A percentile compares a stretch with the other conserved stretches of the same genome.
Evolutionary conservation across 2,888 invertebrate species (phyloP).

Genomic region (Chalcosyrphus nemorum): DNA sequence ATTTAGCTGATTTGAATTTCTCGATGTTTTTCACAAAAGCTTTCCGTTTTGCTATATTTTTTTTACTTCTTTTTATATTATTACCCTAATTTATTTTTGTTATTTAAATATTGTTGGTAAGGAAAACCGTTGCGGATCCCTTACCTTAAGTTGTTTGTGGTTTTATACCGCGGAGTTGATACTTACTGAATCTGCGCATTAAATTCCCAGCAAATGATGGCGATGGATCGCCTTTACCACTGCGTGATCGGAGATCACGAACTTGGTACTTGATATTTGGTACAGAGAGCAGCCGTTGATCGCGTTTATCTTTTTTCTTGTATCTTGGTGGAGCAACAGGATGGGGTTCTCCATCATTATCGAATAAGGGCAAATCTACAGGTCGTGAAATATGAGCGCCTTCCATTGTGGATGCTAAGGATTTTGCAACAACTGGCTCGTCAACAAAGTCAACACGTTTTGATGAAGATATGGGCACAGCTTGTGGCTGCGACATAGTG

Average conservation of each 20-base stretch:
- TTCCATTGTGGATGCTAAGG: slow-evolving; percentile 76
- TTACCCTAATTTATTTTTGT: slow-evolving; percentile 28
- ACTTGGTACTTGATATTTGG: slow-evolving; percentile 88
- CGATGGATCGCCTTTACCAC: slow-evolving; percentile 80
- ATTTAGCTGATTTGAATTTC: slow-evolving; percentile 30
- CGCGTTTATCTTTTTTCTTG: slow-evolving; percentile 84
- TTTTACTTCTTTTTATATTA: slow-evolving; percentile 20
- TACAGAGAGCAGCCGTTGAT: slow-evolving; percentile 89
- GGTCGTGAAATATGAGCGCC: slow-evolving; percentile 83
- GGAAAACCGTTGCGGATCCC: slow-evolving; percentile 14
- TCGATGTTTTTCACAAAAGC: slow-evolving; percentile 67
- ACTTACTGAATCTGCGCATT: slow-evolving; percentile 95
- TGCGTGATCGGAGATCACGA: slow-evolving; percentile 79
- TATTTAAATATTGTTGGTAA: background rate
- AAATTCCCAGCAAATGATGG: slow-evolving; percentile 88
- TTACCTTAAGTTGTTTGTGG: slow-evolving; percentile 17
- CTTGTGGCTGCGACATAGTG: slow-evolving; percentile 76
- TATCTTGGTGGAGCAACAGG: slow-evolving; percentile 84
- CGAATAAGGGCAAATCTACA: slow-evolving; percentile 85
- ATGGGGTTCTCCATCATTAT: slow-evolving; percentile 77
- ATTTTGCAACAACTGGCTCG: slow-evolving; percentile 75
- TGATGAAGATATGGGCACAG: slow-evolving; percentile 58
- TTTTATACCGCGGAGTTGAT: slow-evolving; percentile 80
- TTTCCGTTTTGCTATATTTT: slow-evolving; percentile 67
- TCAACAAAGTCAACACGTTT: slow-evolving; percentile 81